phyloP scores from a whole-genome alignment of 2,888 invertebrate genomes.

The Caenorhabditis wallacei region DNA sequence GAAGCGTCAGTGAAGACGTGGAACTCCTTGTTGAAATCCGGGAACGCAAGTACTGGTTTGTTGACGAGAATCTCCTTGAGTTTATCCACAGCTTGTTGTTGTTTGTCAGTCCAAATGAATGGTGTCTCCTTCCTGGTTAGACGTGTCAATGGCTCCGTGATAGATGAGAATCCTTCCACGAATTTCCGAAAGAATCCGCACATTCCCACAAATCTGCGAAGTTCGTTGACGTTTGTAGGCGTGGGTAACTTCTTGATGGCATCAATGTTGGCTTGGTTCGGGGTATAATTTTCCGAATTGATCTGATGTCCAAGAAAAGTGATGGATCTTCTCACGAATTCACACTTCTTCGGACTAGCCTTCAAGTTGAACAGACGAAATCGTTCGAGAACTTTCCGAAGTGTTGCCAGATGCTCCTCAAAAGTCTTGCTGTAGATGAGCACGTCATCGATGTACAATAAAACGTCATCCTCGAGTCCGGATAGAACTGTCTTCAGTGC shows the following conservation, averaged over 20 bases:
- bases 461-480: slow-evolving; percentile 42
- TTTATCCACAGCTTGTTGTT: slow-evolving; percentile 29
- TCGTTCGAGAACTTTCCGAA: slow-evolving; percentile 40
- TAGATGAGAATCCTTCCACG: slow-evolving; percentile 7
- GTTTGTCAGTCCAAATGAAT: slow-evolving; percentile 31
- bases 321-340: slow-evolving; percentile 34
- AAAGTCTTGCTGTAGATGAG: slow-evolving; percentile 43
- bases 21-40: slow-evolving; percentile 58
- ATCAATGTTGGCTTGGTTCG: slow-evolving; percentile 48
- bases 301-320: slow-evolving; percentile 65
- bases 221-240: slow-evolving; percentile 59
- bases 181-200: slow-evolving; percentile 53
- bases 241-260: slow-evolving; percentile 52
- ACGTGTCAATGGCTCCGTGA: slow-evolving; percentile 26
- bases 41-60: slow-evolving; percentile 42
- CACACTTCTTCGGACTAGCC: slow-evolving; percentile 59
- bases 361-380: slow-evolving; percentile 58
- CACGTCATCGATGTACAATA: slow-evolving; percentile 65
- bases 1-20: slow-evolving; percentile 75
- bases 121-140: slow-evolving; percentile 6
- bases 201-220: slow-evolving; percentile 70
- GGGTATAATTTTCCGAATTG: slow-evolving; percentile 28
- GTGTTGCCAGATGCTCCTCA: slow-evolving; percentile 39
- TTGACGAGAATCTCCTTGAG: not conserved
- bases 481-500: slow-evolving; percentile 49